A percentile compares a stretch with the other conserved stretches of the same genome.
phyloP scores from a whole-genome alignment of 2,888 invertebrate species.

The Stictocephala bisonia region DNA sequence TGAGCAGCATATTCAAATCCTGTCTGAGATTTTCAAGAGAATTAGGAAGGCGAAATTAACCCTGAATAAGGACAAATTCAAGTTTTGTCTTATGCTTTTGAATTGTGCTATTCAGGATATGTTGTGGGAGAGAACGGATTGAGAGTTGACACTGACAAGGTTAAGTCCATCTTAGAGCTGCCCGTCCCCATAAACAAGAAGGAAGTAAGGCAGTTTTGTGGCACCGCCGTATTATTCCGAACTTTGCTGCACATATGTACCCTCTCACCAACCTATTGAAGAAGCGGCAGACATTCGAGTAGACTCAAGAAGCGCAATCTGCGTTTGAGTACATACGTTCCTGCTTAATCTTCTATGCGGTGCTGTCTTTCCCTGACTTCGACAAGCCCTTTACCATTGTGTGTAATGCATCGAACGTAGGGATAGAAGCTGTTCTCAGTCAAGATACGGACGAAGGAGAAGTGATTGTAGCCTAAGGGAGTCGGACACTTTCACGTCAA shows the following conservation, averaged over 20 bases:
- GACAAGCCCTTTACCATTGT: conserved; percentile 47
- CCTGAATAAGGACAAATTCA: neutral
- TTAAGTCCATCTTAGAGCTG: neutral
- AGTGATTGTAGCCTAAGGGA: conserved; percentile 56
- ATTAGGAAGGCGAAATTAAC: neutral
- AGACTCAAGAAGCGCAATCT: conserved; percentile 21
- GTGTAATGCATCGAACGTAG: conserved; percentile 49
- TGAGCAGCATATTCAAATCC: conserved; percentile 1
- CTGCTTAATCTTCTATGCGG: conserved; percentile 35
- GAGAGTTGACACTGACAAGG: conserved; percentile 12
- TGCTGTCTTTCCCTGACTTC: no score
- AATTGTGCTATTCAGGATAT: conserved; percentile 30
- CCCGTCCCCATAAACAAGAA: conserved; percentile 18
- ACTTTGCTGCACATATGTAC: neutral
- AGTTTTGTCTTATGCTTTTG: conserved; percentile 4
- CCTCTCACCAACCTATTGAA: conserved; percentile 6
- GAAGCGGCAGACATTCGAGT: conserved; percentile 2
- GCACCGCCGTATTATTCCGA: conserved; percentile 34
- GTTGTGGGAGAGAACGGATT: neutral
- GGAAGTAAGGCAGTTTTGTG: conserved; percentile 17
- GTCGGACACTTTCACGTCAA: conserved; percentile 46
- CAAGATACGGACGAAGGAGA: conserved; percentile 53
- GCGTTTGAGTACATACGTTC: conserved; percentile 1
- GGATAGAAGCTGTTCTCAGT: conserved; percentile 50
- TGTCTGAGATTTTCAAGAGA: neutral